Evolutionary conservation across 2,797 vertebrate species (phyloP), one percentile per base, ranked within the genome.

Genomic region (Sebastes hopkinsi): DNA sequence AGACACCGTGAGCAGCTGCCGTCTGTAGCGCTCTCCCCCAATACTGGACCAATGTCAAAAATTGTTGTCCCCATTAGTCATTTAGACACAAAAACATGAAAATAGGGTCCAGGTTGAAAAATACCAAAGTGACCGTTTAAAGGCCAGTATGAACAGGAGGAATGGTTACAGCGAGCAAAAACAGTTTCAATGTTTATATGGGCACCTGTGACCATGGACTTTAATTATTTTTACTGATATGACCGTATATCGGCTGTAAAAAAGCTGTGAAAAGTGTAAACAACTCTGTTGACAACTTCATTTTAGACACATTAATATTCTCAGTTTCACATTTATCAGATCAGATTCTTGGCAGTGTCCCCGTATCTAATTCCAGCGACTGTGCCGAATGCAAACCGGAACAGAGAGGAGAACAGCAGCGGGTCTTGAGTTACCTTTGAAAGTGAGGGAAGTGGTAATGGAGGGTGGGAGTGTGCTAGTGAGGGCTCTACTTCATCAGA

Each of bases 401-500:
- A 54, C 2, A 30, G 56, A 72, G 16, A 8, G 52, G 56, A 69
- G 55, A 50, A 25, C 0, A 65, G 58, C 55, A 60, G 69, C 13
- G 30, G 73, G 27, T 29, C 20, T 67, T n/a, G 18, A 46, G 23
- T 91, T 95, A 97, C 97, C 96, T 96, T 97, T 78, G 91, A 91
- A 83, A 89, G 75, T 36, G 77, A 87, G 29, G 90, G 93, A 87
- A 84, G 75, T 81, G 93, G 76, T 80, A 86, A 85, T 10, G 79
- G 83, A 65, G 88, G 84, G 36, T 74, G 82, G 68, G 34, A 87
- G 67, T 77, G 92, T 77, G 75, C 81, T 13, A 64, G 82, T 0
- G 90, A 86, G 52, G 90, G 83, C 72, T 97, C 96, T 97, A 97
- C 80, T 87, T 94, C 88, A 79, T 95, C 95, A 87, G 93, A 92